phyloP scores from a whole-genome alignment of 2,113 vertebrate genomes.

The Semicossyphus pulcher region DNA sequence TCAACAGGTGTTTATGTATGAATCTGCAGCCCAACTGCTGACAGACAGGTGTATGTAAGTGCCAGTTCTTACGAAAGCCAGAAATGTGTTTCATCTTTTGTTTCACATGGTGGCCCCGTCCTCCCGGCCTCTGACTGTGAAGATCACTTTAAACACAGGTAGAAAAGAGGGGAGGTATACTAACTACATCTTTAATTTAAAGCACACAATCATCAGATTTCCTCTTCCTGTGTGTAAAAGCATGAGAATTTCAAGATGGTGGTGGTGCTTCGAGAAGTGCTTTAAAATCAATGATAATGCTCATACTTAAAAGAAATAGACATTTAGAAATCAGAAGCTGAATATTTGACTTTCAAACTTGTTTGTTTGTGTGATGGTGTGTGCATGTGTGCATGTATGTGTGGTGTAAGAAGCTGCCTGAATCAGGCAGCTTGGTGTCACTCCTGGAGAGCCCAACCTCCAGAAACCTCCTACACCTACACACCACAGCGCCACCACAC shows the following conservation, averaged over 20 bases:
- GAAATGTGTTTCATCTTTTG: background rate
- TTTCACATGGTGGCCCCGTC: background rate
- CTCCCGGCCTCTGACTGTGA: background rate
- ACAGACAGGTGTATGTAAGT: too few species aligned
- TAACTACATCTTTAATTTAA: background rate
- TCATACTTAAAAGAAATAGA: background rate
- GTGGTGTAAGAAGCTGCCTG: slow-evolving; percentile 23
- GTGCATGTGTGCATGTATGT: background rate
- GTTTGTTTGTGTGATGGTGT: background rate
- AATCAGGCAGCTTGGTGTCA: slow-evolving; percentile 17
- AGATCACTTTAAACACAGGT: background rate
- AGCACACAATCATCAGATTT: slow-evolving; percentile 18
- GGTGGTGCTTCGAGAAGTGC: background rate
- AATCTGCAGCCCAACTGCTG: background rate
- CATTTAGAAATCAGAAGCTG: background rate
- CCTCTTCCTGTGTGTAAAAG: slow-evolving; percentile 9
- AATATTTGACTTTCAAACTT: slow-evolving; percentile 8
- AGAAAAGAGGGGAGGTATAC: background rate
- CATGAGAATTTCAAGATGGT: background rate
- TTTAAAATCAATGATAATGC: background rate
- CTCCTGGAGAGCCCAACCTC: slow-evolving; percentile 84
- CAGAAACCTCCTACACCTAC: slow-evolving; percentile 64
- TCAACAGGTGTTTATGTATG: background rate
- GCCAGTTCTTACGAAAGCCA: background rate
- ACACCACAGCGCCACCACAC: slow-evolving; percentile 33